Percentiles rank a stretch among this genome's conserved stretches.
These are phyloP conservation scores for Gallinago paraguaiae DNA, from an alignment of 2,113 vertebrate genomes.

Conservation along the genomic window DNA sequence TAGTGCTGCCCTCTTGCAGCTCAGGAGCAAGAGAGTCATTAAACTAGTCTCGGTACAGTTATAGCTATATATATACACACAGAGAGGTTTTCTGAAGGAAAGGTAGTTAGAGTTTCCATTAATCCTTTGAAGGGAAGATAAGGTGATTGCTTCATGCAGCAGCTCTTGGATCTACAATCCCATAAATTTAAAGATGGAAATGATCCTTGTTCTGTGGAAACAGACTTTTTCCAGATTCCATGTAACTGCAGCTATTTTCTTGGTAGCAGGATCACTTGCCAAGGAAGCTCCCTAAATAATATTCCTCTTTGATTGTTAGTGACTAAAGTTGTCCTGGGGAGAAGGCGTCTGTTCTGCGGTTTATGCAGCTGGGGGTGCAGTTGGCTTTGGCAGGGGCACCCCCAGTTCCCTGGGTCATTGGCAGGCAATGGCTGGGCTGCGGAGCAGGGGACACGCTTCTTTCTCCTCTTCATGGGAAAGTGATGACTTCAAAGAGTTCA, in stretches of 20 bases:
- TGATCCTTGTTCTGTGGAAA: background rate
- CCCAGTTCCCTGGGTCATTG: background rate
- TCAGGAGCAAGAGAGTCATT: background rate
- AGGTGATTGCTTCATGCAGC: background rate
- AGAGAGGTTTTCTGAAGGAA: background rate
- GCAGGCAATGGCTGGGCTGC: background rate
- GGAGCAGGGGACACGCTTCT: rapidly evolving
- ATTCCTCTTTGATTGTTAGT: background rate
- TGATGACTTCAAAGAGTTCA: background rate
- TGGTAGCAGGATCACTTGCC: background rate
- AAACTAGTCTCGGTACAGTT: background rate
- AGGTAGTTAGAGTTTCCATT: background rate
- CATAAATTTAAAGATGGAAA: background rate
- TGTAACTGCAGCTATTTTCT: background rate
- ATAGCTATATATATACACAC: too few relatives aligned
- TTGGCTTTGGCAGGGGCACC: background rate
- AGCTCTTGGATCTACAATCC: background rate
- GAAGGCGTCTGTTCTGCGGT: background rate
- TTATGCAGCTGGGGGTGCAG: background rate
- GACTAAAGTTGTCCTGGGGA: background rate
- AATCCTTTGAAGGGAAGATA: background rate
- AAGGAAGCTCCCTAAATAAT: background rate
- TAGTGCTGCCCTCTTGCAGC: constrained; percentile 2
- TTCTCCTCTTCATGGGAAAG: background rate
- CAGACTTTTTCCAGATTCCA: background rate